Evolutionary conservation across 2,113 vertebrate genomes (phyloP), one percentile per base, ranked within the genome.

Genomic region (Gavia stellata): DNA sequence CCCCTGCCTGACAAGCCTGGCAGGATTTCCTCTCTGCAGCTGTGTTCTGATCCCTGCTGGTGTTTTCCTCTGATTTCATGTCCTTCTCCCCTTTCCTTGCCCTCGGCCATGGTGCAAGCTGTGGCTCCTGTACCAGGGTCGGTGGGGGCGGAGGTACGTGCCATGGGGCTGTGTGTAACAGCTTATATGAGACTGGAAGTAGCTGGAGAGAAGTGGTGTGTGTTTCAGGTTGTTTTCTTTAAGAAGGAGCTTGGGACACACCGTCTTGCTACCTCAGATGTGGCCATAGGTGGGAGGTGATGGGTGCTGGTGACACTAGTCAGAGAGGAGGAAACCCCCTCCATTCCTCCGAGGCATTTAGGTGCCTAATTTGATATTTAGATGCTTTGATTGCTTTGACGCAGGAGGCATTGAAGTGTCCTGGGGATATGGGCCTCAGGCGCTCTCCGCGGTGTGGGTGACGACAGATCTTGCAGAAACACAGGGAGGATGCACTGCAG

Each of bases 391-490:
- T n/a, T 53, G 68, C 74, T 88, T 42, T 71, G 93, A 88, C 1
- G 7, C 26, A 71, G 80, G 50, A 85, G 80, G 68, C 45, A 44
- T 3, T 9, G 62, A 28, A 10, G 68, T 42, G 56, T 47, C 81
- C 56, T 0, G 4, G 62, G 62, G 62, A 20, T 23, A 18, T 1
- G 56, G 34, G 62, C 49, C 55, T 52, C 61, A 4, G 84, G 68
- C 47, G 74, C 45, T 77, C 62, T 26, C 0, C 42, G 49, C n/a
- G 2, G 6, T 0, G 6, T 11, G 24, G 34, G 44, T 0, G 31
- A 36, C 72, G 75, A 81, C 15, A 29, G 62, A 42, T 36, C 44
- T 26, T 6, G 2, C 55, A 88, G 73, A 33, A 42, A 78, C 3
- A 6, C 47, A 7, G 92, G 49, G 45, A 86, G 52, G 81, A 66